These are phyloP conservation scores for Aspidoscelis tigris DNA, from an alignment of 2,113 vertebrate species.

Conservation along the genomic window DNA sequence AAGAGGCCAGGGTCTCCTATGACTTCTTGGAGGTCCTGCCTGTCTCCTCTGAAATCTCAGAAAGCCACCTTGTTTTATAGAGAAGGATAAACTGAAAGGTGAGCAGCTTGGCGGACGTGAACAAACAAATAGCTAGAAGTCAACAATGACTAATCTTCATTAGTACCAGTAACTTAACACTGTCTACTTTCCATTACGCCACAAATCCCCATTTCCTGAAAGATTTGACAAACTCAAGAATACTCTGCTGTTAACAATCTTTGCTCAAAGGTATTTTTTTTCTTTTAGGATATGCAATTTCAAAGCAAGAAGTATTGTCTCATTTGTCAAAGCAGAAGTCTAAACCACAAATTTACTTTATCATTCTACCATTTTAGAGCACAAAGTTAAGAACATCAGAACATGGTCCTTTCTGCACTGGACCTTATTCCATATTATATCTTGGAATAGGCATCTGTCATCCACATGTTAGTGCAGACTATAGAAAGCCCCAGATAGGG, in stretches of 20 bases:
- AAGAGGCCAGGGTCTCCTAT: too few species aligned
- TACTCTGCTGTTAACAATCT: neutral
- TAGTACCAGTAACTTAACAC: neutral
- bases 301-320: neutral
- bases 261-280: neutral
- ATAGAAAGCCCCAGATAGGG: too few species aligned
- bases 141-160: conserved; percentile 11
- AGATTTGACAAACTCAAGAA: neutral
- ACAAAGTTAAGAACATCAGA: neutral
- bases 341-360: neutral
- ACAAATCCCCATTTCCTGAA: conserved; percentile 13
- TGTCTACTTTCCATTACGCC: neutral
- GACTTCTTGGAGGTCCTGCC: neutral
- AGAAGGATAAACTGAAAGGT: neutral
- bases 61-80: neutral
- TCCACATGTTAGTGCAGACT: too few species aligned
- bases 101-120: neutral
- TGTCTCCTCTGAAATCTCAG: neutral
- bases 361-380: neutral
- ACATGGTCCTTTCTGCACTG: too few species aligned
- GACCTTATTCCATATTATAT: too few species aligned
- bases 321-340: neutral
- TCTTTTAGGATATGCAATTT: neutral
- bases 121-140: conserved; percentile 16
- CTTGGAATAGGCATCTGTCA: too few species aligned